Conservation (phyloP, 2,888 invertebrate species). For the Ochlodes sylvanus region DNA sequence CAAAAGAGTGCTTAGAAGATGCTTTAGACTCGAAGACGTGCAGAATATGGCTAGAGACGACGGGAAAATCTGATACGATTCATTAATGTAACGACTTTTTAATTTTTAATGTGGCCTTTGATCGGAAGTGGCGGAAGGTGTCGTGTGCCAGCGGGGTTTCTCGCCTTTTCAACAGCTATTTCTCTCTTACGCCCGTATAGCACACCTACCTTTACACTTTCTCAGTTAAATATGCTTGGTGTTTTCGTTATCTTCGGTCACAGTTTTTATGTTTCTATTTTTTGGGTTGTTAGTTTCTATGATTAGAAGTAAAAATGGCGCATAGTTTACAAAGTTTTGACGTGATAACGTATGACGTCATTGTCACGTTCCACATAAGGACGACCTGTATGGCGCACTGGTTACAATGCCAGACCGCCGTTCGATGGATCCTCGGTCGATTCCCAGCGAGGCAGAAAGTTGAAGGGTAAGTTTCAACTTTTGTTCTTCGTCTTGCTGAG, state of each 20-base stretch:
- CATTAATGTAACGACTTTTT: conserved; percentile 84
- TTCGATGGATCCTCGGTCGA: too few relatives aligned
- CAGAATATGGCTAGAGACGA: conserved; percentile 63
- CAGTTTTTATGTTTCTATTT: neutral
- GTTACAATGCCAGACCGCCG: too few relatives aligned
- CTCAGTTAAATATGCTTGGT: neutral
- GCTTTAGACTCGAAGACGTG: conserved; percentile 68
- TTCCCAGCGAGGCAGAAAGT: too few relatives aligned
- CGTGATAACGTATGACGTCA: too few relatives aligned
- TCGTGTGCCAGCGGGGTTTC: conserved; percentile 60
- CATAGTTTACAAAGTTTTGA: too few relatives aligned
- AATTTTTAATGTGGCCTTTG: conserved; percentile 81
- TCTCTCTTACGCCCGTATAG: conserved; percentile 11
- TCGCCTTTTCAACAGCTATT: conserved; percentile 28
- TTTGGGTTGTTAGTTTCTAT: neutral
- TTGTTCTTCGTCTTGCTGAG: too few relatives aligned
- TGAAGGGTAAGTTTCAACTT: too few relatives aligned
- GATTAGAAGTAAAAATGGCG: too few relatives aligned
- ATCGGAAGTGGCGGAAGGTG: conserved; percentile 77
- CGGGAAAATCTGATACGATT: conserved; percentile 83
- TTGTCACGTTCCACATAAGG: too few relatives aligned
- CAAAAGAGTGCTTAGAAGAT: conserved; percentile 66
- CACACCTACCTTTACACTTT: conserved; percentile 15
- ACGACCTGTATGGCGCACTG: too few relatives aligned
- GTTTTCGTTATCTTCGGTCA: neutral